Percentiles rank a stretch among this genome's conserved stretches.
Conservation (phyloP, 2,888 invertebrate species). For the Acanthoscelides obtectus region DNA sequence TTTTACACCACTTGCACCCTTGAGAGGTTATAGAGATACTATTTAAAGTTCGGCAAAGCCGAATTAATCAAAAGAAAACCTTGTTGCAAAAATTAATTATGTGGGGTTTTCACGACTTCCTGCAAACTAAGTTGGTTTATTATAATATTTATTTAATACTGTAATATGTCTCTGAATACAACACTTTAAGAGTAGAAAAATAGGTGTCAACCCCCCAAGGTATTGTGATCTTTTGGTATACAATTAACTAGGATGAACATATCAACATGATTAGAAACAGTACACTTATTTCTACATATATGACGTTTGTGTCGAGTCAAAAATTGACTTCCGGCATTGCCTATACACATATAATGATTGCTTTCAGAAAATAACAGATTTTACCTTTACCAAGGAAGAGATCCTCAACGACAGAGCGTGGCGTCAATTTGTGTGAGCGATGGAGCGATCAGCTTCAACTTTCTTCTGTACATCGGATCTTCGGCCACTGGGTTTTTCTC, state of each 20-base stretch:
- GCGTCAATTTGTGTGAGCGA: constrained; percentile 92
- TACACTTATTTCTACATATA: not conserved
- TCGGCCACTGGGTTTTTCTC: constrained; percentile 86
- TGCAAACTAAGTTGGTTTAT: too few species aligned
- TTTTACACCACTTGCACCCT: too few species aligned
- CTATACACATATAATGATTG: not conserved
- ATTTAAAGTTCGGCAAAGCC: too few species aligned
- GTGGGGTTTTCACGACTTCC: too few species aligned
- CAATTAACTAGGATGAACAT: not conserved
- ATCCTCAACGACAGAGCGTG: constrained; percentile 71
- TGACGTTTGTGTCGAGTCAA: not conserved
- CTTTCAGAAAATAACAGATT: not conserved
- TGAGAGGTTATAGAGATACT: too few species aligned
- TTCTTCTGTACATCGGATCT: constrained; percentile 85
- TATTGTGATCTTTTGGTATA: too few species aligned
- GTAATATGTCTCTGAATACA: too few species aligned
- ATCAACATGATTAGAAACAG: not conserved
- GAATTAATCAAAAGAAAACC: too few species aligned
- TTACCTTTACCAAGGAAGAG: not conserved
- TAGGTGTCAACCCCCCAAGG: too few species aligned
- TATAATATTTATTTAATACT: too few species aligned
- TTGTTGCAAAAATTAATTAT: too few species aligned
- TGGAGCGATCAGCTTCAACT: constrained; percentile 83
- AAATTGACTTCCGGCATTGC: not conserved
- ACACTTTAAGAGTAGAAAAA: too few species aligned